Evolutionary conservation across 2,797 vertebrate genomes (phyloP).

Genomic region (Meriones psammophilus): DNA sequence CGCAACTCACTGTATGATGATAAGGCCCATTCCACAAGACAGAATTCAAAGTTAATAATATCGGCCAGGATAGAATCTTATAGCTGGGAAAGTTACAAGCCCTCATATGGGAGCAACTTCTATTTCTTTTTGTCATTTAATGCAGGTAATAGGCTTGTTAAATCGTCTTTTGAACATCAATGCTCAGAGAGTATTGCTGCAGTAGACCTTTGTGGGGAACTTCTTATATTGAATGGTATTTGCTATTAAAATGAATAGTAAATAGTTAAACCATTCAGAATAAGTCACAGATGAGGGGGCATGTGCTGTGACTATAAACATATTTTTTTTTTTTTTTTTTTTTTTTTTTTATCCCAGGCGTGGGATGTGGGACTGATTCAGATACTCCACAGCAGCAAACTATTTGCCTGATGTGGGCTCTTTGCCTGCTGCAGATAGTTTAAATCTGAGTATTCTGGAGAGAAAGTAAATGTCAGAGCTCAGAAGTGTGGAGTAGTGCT

Average conservation of each 20-base stretch:
- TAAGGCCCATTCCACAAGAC: not conserved
- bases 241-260: not conserved
- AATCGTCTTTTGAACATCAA: not conserved
- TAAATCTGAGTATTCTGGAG: too few species aligned
- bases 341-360: too few species aligned
- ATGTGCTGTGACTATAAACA: too few species aligned
- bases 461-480: too few species aligned
- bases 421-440: too few species aligned
- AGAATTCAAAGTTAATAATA: not conserved
- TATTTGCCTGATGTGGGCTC: too few species aligned
- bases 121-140: not conserved
- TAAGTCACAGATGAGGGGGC: not conserved
- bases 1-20: not conserved
- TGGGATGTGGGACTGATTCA: too few species aligned
- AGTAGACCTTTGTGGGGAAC: not conserved
- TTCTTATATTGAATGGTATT: not conserved
- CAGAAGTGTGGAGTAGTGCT: too few species aligned
- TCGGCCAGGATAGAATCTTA: not conserved
- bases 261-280: not conserved
- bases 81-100: not conserved
- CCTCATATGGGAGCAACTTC: not conserved
- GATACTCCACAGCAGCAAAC: too few species aligned
- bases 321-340: too few species aligned
- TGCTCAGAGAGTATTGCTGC: not conserved
- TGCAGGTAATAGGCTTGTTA: not conserved